Percentiles rank a stretch among this genome's conserved stretches.
Evolutionary conservation across 1,140 invertebrate genomes (phyloP).

Genomic region (Notospermus geniculatus): DNA sequence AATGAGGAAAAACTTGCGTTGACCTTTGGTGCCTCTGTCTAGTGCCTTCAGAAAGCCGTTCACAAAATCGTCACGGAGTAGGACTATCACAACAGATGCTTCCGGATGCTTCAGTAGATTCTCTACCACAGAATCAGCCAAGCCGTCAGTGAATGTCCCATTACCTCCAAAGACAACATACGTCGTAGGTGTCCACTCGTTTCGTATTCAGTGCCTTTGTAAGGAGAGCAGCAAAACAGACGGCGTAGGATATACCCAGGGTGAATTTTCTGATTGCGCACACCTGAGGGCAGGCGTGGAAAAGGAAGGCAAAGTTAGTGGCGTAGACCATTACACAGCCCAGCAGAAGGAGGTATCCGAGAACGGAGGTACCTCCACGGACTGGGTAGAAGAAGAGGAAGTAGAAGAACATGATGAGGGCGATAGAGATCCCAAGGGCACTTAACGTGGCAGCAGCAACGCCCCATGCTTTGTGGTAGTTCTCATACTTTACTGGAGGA

Average conservation of each 20-base stretch:
- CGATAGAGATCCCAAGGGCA: slow-evolving; percentile 46
- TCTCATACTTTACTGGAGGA: slow-evolving; percentile 34
- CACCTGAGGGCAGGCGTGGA: slow-evolving; percentile 51
- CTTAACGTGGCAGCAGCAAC: slow-evolving; percentile 52
- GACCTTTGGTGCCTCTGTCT: slow-evolving; percentile 50
- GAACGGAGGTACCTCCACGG: slow-evolving; percentile 55
- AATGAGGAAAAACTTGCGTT: slow-evolving; percentile 65
- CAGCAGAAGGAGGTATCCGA: slow-evolving; percentile 58
- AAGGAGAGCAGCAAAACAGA: slow-evolving; percentile 57
- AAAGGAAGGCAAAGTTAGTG: slow-evolving; percentile 58
- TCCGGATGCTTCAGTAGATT: slow-evolving; percentile 57
- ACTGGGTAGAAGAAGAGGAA: slow-evolving; percentile 57
- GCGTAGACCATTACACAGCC: slow-evolving; percentile 57
- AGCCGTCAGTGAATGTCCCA: slow-evolving; percentile 27
- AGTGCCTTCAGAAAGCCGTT: slow-evolving; percentile 64
- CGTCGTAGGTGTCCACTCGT: slow-evolving; percentile 45
- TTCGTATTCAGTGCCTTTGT: slow-evolving; percentile 58
- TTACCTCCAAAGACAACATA: slow-evolving; percentile 35
- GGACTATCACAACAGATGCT: slow-evolving; percentile 62
- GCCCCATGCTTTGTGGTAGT: slow-evolving; percentile 56
- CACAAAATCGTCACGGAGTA: slow-evolving; percentile 71
- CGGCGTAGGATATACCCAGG: slow-evolving; percentile 56
- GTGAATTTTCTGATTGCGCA: slow-evolving; percentile 56
- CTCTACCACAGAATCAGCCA: slow-evolving; percentile 33
- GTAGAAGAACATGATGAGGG: slow-evolving; percentile 56